Conservation (phyloP, 2,797 vertebrate species). For the Smutsia gigantea region DNA sequence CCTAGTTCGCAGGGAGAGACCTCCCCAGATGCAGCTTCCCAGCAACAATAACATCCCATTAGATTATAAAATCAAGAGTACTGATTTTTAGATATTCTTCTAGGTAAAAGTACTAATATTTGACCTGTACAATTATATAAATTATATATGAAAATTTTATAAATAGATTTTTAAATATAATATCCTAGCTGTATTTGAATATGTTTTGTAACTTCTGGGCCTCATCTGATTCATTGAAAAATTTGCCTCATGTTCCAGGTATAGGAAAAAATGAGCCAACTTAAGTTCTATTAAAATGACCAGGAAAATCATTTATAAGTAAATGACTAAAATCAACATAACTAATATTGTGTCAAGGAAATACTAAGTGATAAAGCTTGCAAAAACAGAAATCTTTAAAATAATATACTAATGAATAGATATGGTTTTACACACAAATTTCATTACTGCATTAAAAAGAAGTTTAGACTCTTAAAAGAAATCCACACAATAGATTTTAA, state of each 20-base stretch:
- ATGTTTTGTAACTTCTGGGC: not conserved
- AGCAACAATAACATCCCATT: not conserved
- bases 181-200: slow-evolving; percentile 9
- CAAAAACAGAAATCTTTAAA: not conserved
- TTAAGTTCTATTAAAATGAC: not conserved
- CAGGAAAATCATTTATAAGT: not conserved
- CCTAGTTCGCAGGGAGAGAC: too few species aligned
- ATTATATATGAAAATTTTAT: not conserved
- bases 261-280: not conserved
- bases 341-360: not conserved
- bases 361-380: not conserved
- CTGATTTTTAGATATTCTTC: not conserved
- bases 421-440: not conserved
- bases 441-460: not conserved
- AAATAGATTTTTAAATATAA: not conserved
- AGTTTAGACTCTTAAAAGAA: not conserved
- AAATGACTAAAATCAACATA: slow-evolving; percentile 6
- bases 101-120: not conserved
- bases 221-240: not conserved
- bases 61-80: not conserved
- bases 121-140: not conserved
- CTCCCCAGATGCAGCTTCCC: too few species aligned
- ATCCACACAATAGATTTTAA: not conserved
- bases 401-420: not conserved
- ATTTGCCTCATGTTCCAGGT: not conserved